Evolutionary conservation across 2,888 invertebrate genomes (phyloP), one percentile per base, ranked within the genome.

Genomic region (Cataglyphis rosenhaueri): DNA sequence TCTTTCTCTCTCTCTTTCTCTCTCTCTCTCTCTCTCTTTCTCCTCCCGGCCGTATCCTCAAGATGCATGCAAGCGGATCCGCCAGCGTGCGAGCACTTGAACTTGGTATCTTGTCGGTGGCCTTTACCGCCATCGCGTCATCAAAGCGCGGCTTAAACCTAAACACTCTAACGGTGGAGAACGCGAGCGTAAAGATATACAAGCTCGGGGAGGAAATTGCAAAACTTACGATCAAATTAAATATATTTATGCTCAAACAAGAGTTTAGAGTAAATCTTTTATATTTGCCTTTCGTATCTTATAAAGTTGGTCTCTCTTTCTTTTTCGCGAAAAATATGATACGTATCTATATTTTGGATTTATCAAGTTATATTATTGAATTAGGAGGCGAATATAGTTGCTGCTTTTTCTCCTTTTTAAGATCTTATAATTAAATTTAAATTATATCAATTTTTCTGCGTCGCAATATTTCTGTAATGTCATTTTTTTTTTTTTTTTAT

Each of bases 41-140:
- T 41, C 52, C 18, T 59, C n/a, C 41, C 38, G 52, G 18, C 1
- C 3, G 71, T 21, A 65, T 44, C 32, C 44, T 71, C 78, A 59
- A 79, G 44, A 61, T 79, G 78, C 78, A 73, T 79, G 25, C 59
- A 57, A 44, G 71, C 18, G 59, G 18, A 59, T 73, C 21, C 59
- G 21, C 21, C 15, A 6, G 25, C 29, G 55, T 66, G 55, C 55
- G 76, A 55, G 55, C 76, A 76, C 76, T 76, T 76, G 70, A 76
- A 76, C 70, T 71, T 71, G 78, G 55, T 78, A 44, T 55, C 66
- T 65, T 38, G 25, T 75, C 8, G 32, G 64, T 38, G 25, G 55
- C 29, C 76, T 66, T 66, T 55, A 25, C n/a, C 35, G 59, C 8
- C 48, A n/a, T 52, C 68, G 55, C 44, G 52, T 35, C 25, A 59